Base-by-base conservation (phyloP, 2,888 invertebrate species). In the Hemistola chrysoprasaria region DNA sequence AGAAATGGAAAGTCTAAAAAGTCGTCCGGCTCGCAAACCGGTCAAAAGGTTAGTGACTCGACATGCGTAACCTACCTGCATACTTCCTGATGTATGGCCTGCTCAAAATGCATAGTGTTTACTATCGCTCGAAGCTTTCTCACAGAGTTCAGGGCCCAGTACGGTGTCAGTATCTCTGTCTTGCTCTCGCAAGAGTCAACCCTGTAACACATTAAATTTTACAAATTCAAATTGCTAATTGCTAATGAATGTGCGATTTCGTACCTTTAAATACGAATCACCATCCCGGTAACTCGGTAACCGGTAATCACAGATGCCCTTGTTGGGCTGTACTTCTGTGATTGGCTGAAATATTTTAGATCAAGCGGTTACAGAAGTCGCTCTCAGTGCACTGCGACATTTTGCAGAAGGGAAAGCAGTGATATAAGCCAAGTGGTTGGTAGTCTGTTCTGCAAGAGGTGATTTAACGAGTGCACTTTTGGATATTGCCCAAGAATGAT, bases 11-110 rank as follows among this genome's bases (percentile, higher is more conserved):
- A 36, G 28, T 11, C n/a, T 2, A 22, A 10, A 25, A 42, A 33
- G 27, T 26, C 37, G 22, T 39, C 25, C 37, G 11, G 9, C 3
- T 16, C 36, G 23, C 8, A 30, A 44, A 44, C 30, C 38, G 34
- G 38, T 38, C 30, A 30, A 21, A 29, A 39, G 31, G 24, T 42
- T 26, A 42, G 25, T 42, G 28, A 39, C 35, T 7, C 30, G 11
- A 11, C 32, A 40, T 28, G 32, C 16, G 30, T 8, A 25, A 22
- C n/a, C 48, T 88, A 97, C 96, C 95, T 93, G 92, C 97, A 97
- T 47, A 97, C 95, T 91, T 97, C 97, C 76, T 97, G 97, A 73
- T 97, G 97, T 64, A 97, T 97, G 32, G 97, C 97, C 78, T 97
- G 97, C 71, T 97, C 97, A 68, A 97, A 97, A 80, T 97, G 97